Conservation (phyloP, 2,797 vertebrate genomes). For the Urocyon cinereoargenteus region DNA sequence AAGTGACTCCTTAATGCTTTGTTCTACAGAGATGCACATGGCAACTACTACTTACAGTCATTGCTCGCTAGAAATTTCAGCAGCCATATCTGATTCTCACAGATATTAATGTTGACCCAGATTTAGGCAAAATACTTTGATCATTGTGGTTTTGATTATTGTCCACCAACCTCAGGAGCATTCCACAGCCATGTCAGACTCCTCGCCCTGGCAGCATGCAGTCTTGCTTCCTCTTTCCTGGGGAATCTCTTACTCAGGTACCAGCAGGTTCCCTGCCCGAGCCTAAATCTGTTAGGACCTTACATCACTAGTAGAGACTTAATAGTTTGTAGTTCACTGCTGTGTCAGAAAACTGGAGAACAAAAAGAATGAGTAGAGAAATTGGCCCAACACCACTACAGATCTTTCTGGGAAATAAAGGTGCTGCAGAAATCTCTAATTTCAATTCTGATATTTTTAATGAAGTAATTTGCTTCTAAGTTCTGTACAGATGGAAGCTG, state of each 20-base stretch:
- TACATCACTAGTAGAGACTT: neutral
- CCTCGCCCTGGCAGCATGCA: neutral
- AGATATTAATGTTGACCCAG: neutral
- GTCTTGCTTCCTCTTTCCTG: neutral
- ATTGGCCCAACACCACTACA: neutral
- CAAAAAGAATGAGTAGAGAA: slow-evolving; percentile 8
- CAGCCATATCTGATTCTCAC: neutral
- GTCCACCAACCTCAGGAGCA: neutral
- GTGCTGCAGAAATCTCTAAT: neutral
- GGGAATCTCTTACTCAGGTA: neutral
- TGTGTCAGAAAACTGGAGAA: slow-evolving; percentile 20
- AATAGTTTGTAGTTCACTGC: neutral
- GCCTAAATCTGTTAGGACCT: neutral
- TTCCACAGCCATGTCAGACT: neutral
- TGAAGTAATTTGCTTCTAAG: neutral
- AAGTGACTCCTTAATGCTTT: neutral
- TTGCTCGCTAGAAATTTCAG: neutral
- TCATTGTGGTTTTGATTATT: slow-evolving; percentile 37
- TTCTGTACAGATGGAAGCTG: neutral
- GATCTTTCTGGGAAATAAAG: neutral
- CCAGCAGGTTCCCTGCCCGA: neutral
- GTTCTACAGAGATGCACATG: neutral
- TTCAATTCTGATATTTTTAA: slow-evolving; percentile 47
- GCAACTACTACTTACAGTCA: neutral
- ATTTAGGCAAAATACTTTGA: slow-evolving; percentile 35